Conservation (phyloP, 2,113 vertebrate genomes). For the Machaerirhynchus nigripectus region DNA sequence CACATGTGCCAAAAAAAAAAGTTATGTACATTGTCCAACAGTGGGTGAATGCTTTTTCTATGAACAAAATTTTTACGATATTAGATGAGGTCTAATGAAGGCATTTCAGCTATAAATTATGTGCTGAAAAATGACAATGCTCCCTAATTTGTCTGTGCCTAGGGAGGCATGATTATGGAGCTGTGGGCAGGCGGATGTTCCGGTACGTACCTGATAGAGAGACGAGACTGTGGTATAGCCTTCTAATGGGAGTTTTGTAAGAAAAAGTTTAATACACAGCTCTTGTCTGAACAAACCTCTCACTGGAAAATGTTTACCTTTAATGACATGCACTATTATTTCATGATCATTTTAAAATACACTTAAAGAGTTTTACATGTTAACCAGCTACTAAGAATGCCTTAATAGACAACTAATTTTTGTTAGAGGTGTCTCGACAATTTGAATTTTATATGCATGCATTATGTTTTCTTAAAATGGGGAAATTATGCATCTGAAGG, state of each 20-base stretch:
- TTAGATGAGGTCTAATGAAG: background rate
- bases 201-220: background rate
- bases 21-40: background rate
- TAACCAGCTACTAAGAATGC: conserved; percentile 84
- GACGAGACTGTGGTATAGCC: background rate
- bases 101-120: background rate
- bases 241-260: conserved; percentile 68
- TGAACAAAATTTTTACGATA: background rate
- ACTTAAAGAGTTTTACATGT: conserved; percentile 82
- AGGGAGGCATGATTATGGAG: background rate
- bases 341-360: conserved; percentile 86
- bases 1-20: background rate
- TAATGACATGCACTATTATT: conserved; percentile 80
- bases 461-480: conserved; percentile 88
- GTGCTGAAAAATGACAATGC: background rate
- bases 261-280: conserved; percentile 71
- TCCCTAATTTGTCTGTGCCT: background rate
- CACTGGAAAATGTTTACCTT: conserved; percentile 82
- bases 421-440: conserved; percentile 84
- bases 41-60: background rate
- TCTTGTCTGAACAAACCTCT: conserved; percentile 75
- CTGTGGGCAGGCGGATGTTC: background rate
- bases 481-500: conserved; percentile 87
- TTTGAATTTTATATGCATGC: conserved; percentile 87
- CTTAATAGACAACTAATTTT: conserved; percentile 88